Conservation (phyloP, 2,113 vertebrate genomes). For the Agelaius phoeniceus region DNA sequence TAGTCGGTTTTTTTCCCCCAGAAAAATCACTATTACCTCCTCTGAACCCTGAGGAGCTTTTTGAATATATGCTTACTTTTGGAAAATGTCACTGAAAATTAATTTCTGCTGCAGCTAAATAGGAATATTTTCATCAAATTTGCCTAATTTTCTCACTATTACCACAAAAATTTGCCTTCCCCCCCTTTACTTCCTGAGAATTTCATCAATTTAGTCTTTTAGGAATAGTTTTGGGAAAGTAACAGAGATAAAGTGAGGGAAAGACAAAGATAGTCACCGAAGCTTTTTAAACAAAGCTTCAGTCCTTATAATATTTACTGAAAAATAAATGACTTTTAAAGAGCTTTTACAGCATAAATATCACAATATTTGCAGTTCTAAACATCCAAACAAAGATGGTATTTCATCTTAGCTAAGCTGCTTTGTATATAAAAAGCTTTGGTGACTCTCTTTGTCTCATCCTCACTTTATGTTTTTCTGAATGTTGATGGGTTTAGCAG, state of each 20-base stretch:
- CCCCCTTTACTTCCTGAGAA: neutral
- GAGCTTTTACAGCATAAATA: neutral
- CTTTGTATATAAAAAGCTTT: neutral
- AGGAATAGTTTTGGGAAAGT: neutral
- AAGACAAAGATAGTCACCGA: neutral
- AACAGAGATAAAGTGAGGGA: neutral
- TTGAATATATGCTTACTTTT: neutral
- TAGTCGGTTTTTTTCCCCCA: accelerated
- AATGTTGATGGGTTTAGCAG: neutral
- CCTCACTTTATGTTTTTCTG: neutral
- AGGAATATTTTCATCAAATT: neutral
- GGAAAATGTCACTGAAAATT: neutral
- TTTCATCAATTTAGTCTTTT: neutral
- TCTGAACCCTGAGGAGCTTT: neutral
- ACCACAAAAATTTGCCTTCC: neutral
- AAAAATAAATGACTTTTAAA: neutral
- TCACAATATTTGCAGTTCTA: neutral
- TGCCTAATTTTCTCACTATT: neutral
- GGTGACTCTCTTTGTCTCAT: too few relatives aligned
- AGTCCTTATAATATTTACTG: neutral
- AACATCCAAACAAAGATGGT: neutral
- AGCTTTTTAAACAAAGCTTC: neutral
- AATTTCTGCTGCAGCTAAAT: neutral
- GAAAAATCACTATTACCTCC: neutral
- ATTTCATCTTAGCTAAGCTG: neutral